Base-by-base conservation (phyloP, 1,140 invertebrate species). In the Calephelis nemesis region DNA sequence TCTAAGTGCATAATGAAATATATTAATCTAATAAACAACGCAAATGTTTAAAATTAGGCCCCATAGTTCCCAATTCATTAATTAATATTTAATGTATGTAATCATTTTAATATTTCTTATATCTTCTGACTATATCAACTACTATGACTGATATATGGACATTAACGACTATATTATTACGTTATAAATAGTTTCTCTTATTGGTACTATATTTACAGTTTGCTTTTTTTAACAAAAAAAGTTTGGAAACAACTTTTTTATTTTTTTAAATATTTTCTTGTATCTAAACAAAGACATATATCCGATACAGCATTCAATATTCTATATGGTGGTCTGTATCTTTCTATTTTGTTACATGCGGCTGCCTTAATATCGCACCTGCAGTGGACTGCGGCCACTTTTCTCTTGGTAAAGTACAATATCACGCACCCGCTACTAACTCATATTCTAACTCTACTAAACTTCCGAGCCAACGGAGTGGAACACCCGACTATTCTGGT, bases 371-470 rank as follows among this genome's bases (percentile, higher is more conserved):
- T 91, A 91, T 91, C 90, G 86, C 91, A 85, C 87, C 87, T 88
- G 90, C 93, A 94, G 93, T 93, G 93, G 94, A 94, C 83, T 92
- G 92, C 87, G 91, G 88, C 83, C 92, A 88, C 83, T 92, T 93
- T 79, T 93, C 93, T 86, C 90, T 93, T 84, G 94, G 93, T 93
- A 94, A 94, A 90, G 93, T 94, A 93, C 93, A 93, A 91, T 92
- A 93, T 93, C 93, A 93, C 91, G 93, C 93, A 89, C 92, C 91
- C 91, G 87, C 85, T 88, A 89, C 92, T 93, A 92, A 93, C 91
- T 85, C 84, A 82, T 75, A 82, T 74, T 82, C 74, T 85, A 87
- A 86, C 82, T 83, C 82, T 78, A 85, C 82, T 73, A 87, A 84
- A 81, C 70, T 83, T 68, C 73, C 79, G 68, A 74, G 78, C 47